A percentile compares a stretch with the other conserved stretches of the same genome.
Conservation (phyloP, 2,797 vertebrate species). For the Smutsia gigantea region DNA sequence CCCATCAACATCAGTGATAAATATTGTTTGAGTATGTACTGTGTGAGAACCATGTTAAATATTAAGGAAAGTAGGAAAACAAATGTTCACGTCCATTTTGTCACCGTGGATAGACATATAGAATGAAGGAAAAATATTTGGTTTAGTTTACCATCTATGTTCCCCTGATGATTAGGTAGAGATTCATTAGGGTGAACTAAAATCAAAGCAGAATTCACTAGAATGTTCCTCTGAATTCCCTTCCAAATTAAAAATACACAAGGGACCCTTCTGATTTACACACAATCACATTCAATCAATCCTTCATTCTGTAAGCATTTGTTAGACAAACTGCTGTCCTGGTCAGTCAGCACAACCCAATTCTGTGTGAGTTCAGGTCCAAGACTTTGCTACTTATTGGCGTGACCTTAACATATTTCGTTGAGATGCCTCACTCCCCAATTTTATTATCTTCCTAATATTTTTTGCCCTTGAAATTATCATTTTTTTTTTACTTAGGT, state of each 20-base stretch:
- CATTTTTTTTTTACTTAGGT: neutral
- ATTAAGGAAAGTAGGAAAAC: constrained; percentile 3
- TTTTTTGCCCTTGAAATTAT: neutral
- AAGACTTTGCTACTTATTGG: neutral
- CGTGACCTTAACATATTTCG: neutral
- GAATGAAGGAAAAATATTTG: neutral
- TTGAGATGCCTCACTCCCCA: neutral
- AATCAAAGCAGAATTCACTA: constrained; percentile 37
- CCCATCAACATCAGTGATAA: neutral
- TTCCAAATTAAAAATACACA: neutral
- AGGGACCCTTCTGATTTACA: neutral
- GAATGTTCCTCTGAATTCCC: constrained; percentile 40
- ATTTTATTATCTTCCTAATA: neutral
- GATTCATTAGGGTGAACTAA: constrained; percentile 2
- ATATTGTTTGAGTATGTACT: neutral
- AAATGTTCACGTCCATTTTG: neutral
- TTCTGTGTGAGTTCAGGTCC: neutral
- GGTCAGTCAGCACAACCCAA: neutral
- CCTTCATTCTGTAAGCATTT: neutral
- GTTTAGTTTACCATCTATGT: neutral
- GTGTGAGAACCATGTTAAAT: neutral
- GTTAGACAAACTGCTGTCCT: neutral
- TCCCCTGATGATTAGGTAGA: neutral
- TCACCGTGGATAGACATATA: neutral
- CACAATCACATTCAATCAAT: neutral